A percentile compares a stretch with the other conserved stretches of the same genome.
Conservation (phyloP, 2,888 invertebrate species). For the Carcina quercana region DNA sequence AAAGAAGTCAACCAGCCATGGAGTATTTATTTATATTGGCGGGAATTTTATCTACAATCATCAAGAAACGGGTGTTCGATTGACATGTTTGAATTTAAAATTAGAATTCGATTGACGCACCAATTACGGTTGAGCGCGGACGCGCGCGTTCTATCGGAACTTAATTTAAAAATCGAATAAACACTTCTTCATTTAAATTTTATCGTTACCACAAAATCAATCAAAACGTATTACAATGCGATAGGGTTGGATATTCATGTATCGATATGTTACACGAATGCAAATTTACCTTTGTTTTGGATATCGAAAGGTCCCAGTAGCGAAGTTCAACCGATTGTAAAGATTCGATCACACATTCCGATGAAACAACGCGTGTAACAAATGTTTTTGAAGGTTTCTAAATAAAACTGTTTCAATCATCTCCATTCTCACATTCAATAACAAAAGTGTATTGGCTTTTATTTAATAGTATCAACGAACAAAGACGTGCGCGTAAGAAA, state of each 20-base stretch:
- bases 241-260: too few species aligned
- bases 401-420: too few species aligned
- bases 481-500: too few species aligned
- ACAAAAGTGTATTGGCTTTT: too few species aligned
- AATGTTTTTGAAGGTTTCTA: conserved; percentile 7
- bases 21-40: too few species aligned
- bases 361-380: conserved; percentile 35
- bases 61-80: conserved; percentile 38
- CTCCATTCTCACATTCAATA: too few species aligned
- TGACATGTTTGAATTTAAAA: conserved; percentile 44
- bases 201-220: background rate
- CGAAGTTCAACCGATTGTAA: conserved; percentile 51
- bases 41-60: too few species aligned
- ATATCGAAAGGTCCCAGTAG: conserved; percentile 45
- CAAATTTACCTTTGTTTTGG: conserved; percentile 15
- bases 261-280: too few species aligned
- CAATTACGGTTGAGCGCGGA: conserved; percentile 35
- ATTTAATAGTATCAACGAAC: too few species aligned
- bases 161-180: conserved; percentile 39
- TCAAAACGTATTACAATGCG: too few species aligned
- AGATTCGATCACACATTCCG: conserved; percentile 60
- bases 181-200: conserved; percentile 3
- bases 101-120: conserved; percentile 49
- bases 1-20: too few species aligned
- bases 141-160: conserved; percentile 46